phyloP scores from a whole-genome alignment of 1,140 invertebrate genomes.

The Trichogramma pretiosum region DNA sequence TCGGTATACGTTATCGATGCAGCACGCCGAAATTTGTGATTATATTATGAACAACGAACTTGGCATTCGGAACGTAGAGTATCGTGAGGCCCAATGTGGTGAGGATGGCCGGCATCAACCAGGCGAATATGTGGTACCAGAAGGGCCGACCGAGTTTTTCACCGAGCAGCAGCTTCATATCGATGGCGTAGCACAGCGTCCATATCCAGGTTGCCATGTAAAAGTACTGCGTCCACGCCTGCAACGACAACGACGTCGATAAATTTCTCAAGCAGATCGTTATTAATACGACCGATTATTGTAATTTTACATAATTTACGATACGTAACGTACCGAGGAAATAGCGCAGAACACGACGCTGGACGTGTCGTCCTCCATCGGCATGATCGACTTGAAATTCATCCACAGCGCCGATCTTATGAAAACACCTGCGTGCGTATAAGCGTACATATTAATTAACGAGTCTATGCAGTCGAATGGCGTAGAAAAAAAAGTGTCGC shows the following conservation, averaged over 20 bases:
- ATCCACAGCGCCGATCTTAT: conserved; percentile 63
- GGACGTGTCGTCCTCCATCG: conserved; percentile 52
- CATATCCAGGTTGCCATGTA: conserved; percentile 77
- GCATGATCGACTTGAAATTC: conserved; percentile 56
- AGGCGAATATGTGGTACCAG: conserved; percentile 60
- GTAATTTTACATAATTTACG: background rate
- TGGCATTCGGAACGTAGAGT: conserved; percentile 66
- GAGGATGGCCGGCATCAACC: conserved; percentile 60
- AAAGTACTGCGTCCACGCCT: conserved; percentile 79
- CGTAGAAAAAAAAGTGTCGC: background rate
- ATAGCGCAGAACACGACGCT: conserved; percentile 64
- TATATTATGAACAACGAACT: conserved; percentile 47
- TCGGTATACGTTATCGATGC: background rate
- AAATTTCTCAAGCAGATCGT: background rate
- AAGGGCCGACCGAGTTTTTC: conserved; percentile 50
- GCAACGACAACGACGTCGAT: conserved; percentile 24
- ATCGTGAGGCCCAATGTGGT: conserved; percentile 60
- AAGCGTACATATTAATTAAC: too few relatives aligned
- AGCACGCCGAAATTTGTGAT: background rate
- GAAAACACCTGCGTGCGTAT: conserved; percentile 59
- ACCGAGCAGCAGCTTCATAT: conserved; percentile 60
- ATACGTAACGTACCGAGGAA: conserved; percentile 64
- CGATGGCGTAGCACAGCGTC: conserved; percentile 74
- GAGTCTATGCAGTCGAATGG: too few relatives aligned
- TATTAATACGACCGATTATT: background rate